phyloP scores from a whole-genome alignment of 2,888 invertebrate species.

The Oscheius onirici region DNA sequence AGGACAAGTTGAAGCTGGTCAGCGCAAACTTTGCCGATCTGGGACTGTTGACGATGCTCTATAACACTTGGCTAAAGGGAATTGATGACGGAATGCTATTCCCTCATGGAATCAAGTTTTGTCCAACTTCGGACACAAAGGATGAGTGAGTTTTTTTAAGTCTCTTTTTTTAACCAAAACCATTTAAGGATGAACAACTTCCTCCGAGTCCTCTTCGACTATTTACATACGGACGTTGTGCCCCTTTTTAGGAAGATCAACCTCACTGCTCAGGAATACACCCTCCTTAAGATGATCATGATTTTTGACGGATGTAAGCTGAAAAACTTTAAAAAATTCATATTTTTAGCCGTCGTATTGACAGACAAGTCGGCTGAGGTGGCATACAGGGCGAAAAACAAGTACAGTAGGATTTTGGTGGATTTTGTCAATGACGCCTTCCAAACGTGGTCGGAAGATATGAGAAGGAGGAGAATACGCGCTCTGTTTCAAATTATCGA shows the following conservation, averaged over 20 bases:
- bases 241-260: neutral
- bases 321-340: neutral
- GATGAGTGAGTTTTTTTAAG: constrained; percentile 8
- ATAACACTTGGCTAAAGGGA: constrained; percentile 12
- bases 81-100: constrained; percentile 7
- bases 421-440: constrained; percentile 18
- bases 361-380: constrained; percentile 11
- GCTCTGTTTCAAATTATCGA: neutral
- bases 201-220: neutral
- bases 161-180: neutral
- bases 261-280: constrained; percentile 17
- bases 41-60: constrained; percentile 25
- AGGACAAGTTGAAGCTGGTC: constrained; percentile 9
- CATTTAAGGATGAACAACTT: constrained; percentile 8
- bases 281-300: constrained; percentile 19
- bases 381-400: neutral
- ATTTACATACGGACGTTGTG: constrained; percentile 6
- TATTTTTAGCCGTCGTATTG: neutral
- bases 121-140: neutral
- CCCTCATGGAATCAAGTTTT: constrained; percentile 18
- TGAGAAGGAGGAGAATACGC: neutral
- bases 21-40: constrained; percentile 16
- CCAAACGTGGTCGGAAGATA: neutral
- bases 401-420: constrained; percentile 1
- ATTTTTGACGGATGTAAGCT: constrained; percentile 14